A percentile compares a stretch with the other conserved stretches of the same genome.
phyloP scores from a whole-genome alignment of 2,113 vertebrate species.

The Antennarius striatus region DNA sequence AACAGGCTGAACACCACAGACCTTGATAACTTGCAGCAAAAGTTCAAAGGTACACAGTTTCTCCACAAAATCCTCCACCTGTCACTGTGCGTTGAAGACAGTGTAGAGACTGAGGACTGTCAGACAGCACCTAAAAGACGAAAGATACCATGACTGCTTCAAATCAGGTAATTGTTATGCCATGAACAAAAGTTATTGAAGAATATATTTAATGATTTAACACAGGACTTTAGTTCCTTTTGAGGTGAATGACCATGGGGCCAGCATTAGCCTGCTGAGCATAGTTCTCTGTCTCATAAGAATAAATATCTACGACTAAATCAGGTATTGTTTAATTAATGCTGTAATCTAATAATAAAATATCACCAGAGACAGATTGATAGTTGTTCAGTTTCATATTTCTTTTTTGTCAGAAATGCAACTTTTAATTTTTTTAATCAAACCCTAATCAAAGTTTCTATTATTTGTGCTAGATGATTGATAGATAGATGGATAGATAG shows the following conservation, averaged over 20 bases:
- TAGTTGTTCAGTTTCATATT: no score
- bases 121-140: conserved; percentile 10
- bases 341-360: no score
- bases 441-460: no score
- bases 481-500: no score
- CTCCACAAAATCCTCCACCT: conserved; percentile 51
- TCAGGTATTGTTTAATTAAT: no score
- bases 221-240: neutral
- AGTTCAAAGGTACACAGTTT: conserved; percentile 38
- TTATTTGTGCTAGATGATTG: no score
- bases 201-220: neutral
- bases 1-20: neutral
- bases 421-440: no score
- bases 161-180: conserved; percentile 62
- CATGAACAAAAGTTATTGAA: neutral
- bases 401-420: no score
- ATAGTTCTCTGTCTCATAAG: neutral
- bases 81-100: neutral
- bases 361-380: no score
- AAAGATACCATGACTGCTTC: conserved; percentile 62
- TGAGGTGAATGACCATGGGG: conserved; percentile 30
- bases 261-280: neutral
- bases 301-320: no score
- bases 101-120: neutral
- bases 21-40: neutral